phyloP scores from a whole-genome alignment of 1,140 invertebrate genomes.

The Phymorhynchus buccinoides region DNA sequence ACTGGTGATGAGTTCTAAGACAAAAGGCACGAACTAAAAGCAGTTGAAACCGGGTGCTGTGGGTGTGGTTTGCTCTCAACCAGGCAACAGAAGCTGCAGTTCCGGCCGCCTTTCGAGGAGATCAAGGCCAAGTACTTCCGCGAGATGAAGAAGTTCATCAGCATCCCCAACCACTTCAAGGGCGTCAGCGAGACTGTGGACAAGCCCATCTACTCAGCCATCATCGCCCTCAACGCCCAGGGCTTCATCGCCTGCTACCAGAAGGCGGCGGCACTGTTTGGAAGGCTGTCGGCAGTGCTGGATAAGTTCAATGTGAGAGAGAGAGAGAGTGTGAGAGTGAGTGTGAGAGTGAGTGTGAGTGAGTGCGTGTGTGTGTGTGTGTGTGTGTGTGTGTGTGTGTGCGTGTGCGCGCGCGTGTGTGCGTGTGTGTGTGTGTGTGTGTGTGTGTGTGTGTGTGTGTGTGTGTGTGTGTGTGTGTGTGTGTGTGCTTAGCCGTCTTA shows the following conservation, averaged over 20 bases:
- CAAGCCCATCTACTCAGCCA: slow-evolving; percentile 81
- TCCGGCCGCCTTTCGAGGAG: slow-evolving; percentile 87
- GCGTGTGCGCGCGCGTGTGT: no score
- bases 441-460: no score
- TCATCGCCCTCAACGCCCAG: slow-evolving; percentile 81
- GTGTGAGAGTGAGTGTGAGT: no score
- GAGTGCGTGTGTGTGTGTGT: no score
- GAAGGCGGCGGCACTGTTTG: slow-evolving; percentile 80
- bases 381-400: no score
- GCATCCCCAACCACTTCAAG: slow-evolving; percentile 89
- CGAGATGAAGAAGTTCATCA: slow-evolving; percentile 89
- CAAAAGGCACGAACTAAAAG: no score
- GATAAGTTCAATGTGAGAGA: slow-evolving; percentile 79
- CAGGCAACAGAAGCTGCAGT: slow-evolving; percentile 72
- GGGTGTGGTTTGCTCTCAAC: no score
- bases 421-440: no score
- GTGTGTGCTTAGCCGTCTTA: no score
- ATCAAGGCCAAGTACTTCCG: slow-evolving; percentile 90
- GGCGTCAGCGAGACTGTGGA: slow-evolving; percentile 72
- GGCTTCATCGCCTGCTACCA: slow-evolving; percentile 79
- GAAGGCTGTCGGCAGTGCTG: slow-evolving; percentile 77
- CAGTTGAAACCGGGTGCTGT: no score
- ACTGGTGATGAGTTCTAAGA: no score
- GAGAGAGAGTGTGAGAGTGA: not conserved
- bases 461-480: no score